A percentile compares a stretch with the other conserved stretches of the same genome.
Conservation (phyloP, 1,140 invertebrate genomes). For the Zaprionus taronus region DNA sequence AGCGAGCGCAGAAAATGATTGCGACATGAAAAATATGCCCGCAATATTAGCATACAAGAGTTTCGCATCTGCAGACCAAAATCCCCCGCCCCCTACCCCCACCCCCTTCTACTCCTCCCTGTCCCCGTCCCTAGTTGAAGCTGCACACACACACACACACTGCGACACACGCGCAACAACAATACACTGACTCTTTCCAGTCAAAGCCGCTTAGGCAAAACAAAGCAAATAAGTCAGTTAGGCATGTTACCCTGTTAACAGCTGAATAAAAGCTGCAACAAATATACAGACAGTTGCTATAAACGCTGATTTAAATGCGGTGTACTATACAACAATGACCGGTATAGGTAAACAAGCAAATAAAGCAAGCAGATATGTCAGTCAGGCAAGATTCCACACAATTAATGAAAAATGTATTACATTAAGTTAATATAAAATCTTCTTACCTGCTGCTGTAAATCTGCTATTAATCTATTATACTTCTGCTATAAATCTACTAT, state of each 20-base stretch:
- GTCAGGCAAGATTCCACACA: too few species aligned
- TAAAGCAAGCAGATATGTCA: too few species aligned
- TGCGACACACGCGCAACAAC: background rate
- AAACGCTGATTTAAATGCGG: background rate
- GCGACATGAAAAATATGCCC: slow-evolving; percentile 77
- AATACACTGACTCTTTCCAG: background rate
- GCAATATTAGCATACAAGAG: slow-evolving; percentile 67
- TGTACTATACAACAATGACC: too few species aligned
- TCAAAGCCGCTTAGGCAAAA: slow-evolving; percentile 60
- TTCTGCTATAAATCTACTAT: too few species aligned
- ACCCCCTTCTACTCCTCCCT: background rate
- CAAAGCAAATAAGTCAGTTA: slow-evolving; percentile 42
- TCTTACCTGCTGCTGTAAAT: too few species aligned
- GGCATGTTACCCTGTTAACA: slow-evolving; percentile 19
- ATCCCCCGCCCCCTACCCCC: background rate
- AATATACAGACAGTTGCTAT: slow-evolving; percentile 10
- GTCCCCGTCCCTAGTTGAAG: background rate
- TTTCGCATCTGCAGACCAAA: slow-evolving; percentile 23
- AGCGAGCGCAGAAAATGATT: slow-evolving; percentile 59
- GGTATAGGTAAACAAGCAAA: too few species aligned
- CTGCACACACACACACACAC: background rate
- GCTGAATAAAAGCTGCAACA: background rate
- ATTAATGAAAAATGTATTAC: too few species aligned
- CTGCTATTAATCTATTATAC: too few species aligned
- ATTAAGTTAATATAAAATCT: too few species aligned